A percentile compares a stretch with the other conserved stretches of the same genome.
Evolutionary conservation across 2,113 vertebrate species (phyloP).

Genomic region (Polypterus bichir): DNA sequence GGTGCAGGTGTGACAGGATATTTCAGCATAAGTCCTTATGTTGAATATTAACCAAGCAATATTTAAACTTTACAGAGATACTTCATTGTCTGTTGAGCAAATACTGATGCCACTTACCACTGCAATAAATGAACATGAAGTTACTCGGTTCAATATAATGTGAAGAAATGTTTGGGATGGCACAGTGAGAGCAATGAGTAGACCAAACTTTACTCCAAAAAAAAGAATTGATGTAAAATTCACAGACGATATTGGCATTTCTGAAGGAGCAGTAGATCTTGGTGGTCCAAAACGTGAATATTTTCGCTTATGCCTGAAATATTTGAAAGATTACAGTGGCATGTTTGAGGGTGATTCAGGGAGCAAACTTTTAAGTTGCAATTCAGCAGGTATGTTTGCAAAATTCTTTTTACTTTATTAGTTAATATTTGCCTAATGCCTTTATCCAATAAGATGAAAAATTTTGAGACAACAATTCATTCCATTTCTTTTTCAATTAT

Average conservation of each 20-base stretch:
- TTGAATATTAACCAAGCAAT: no score
- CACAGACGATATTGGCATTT: conserved; percentile 13
- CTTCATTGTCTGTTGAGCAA: neutral
- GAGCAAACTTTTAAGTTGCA: conserved; percentile 5
- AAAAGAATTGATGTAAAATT: conserved; percentile 17
- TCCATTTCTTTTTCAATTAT: no score
- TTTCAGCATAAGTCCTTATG: no score
- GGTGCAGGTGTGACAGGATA: no score
- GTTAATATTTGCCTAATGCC: no score
- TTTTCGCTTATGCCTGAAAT: conserved; percentile 15
- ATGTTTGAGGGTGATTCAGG: conserved; percentile 12
- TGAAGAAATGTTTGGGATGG: conserved; percentile 20
- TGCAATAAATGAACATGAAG: conserved; percentile 2
- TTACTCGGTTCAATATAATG: conserved; percentile 15
- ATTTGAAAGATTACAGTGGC: conserved; percentile 13
- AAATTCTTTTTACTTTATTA: no score
- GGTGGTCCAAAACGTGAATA: conserved; percentile 15
- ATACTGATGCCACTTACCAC: neutral
- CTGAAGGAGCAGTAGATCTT: conserved; percentile 19
- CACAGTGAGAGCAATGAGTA: conserved; percentile 11
- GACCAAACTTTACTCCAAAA: conserved; percentile 13
- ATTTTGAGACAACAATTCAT: no score
- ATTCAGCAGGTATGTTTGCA: conserved; percentile 4
- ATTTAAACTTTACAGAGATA: neutral
- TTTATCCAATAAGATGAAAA: no score